Evolutionary conservation across 1,140 invertebrate genomes (phyloP), one percentile per base, ranked within the genome.

Genomic region (Drosophila tani): DNA sequence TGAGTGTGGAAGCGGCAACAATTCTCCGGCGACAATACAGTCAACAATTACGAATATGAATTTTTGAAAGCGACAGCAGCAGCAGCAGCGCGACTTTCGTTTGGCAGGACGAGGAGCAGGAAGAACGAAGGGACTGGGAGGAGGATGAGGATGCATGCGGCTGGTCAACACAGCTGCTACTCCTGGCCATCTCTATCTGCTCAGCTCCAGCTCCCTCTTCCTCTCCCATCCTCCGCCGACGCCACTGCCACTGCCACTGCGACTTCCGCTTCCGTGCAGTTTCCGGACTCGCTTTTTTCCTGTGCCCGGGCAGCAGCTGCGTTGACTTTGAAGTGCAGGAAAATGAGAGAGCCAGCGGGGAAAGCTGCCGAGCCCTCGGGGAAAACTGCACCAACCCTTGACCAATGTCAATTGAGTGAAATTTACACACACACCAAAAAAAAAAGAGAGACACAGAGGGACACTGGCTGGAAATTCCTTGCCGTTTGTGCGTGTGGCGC

Each of bases 1-100:
- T 27, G 63, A 47, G 32, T 51, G 45, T 51, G 32, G 47, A 67
- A 47, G 38, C 56, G 70, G 51, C 82, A 80, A 67, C 83, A 78
- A 59, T 81, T 75, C 76, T 62, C 45, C 63, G 86, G 78, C 86
- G 86, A 90, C 85, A 90, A 90, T 90, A 90, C 71, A 84, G 86
- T 85, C 85, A 90, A 91, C 85, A 90, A 90, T 90, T 90, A 90
- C 85, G 85, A 85, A 91, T 90, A 90, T 85, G 85, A 91, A 91
- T 90, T 90, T 91, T 90, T 90, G 85, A 90, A 79, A 79, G 78
- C 85, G 81, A 90, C 85, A 85, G 66, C 75, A 90, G 78, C 69
- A 74, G 67, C 75, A 90, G 78, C 69, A 67, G 67, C 85, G 74
- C 77, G 69, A 67, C 66, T 65, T 71, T 70, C 78, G 66, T 64